Base-by-base conservation (phyloP, 2,113 vertebrate species). In the Ageneiosus marmoratus region DNA sequence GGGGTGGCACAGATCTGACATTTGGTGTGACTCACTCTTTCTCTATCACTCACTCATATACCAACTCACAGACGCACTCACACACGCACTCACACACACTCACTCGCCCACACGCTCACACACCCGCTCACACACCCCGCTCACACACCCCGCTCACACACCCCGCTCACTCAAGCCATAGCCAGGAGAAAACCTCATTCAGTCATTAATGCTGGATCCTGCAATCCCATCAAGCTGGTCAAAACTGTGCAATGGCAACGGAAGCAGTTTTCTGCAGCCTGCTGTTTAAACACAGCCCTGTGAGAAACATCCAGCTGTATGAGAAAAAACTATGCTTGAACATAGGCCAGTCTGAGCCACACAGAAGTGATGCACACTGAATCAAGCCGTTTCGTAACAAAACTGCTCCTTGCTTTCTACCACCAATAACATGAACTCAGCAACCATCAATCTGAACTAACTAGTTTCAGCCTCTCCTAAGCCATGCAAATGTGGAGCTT, bases 1-100 rank as follows among this genome's bases (percentile, higher is more conserved):
- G 51, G 41, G 58, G 82, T 84, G 79, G 79, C 72, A 56, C 32
- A 83, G 82, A 77, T 67, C 51, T 86, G 85, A 76, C 79, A 81
- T 82, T 84, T 82, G 74, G 55, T 79, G 56, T 67, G 83, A 84
- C 79, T 81, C 56, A 46, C 56, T 79, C 46, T 74, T 60, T 10
- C 60, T 84, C 63, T 75, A 77, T 44, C 67, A 3, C 41, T 8
- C 34, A 63, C 56, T n/a, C n/a, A n/a, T n/a, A n/a, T n/a, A n/a
- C n/a, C n/a, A n/a, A n/a, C n/a, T n/a, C n/a, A n/a, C n/a, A n/a
- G n/a, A n/a, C n/a, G n/a, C n/a, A n/a, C n/a, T n/a, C n/a, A n/a
- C n/a, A n/a, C n/a, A n/a, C n/a, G n/a, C n/a, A n/a, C n/a, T n/a
- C n/a, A n/a, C n/a, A n/a, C n/a, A n/a, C n/a, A n/a, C n/a, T n/a